Evolutionary conservation across 2,888 invertebrate species (phyloP).

Genomic region (Parnassius smintheus): DNA sequence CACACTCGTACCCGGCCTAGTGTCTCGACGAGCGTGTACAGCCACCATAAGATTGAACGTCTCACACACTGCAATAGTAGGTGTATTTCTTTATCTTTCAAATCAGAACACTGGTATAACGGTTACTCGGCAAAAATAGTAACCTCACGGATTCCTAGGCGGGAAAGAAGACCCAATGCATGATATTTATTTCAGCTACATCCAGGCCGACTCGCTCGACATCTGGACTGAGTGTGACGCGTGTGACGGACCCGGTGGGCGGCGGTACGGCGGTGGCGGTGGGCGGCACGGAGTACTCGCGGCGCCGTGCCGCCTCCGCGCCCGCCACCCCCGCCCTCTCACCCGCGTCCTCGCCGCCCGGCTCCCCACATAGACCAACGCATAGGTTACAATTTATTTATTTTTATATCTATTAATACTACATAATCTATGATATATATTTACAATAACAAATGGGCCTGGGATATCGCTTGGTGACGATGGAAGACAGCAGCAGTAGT

Average conservation of each 20-base stretch:
- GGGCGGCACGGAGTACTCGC: conserved; percentile 78
- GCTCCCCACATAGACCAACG: conserved; percentile 76
- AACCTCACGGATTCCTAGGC: no score
- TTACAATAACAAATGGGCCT: no score
- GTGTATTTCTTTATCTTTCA: no score
- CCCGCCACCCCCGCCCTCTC: conserved; percentile 87
- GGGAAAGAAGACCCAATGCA: no score
- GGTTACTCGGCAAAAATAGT: no score
- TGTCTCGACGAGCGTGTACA: no score
- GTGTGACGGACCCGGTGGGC: conserved; percentile 80
- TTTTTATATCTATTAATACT: background rate
- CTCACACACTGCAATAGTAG: no score
- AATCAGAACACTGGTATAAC: no score
- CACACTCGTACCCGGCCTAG: no score
- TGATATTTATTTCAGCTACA: conserved; percentile 70
- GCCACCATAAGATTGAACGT: no score
- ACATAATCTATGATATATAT: background rate
- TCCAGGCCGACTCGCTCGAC: conserved; percentile 87
- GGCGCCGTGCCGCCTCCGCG: conserved; percentile 85
- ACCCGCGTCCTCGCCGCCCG: conserved; percentile 88
- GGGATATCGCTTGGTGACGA: no score
- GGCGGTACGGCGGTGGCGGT: conserved; percentile 83
- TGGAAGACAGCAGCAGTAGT: no score
- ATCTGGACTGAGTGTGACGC: conserved; percentile 85
- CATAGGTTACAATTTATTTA: conserved; percentile 50